Conservation (phyloP, 1,140 invertebrate genomes). For the Drosophila kanapiae region DNA sequence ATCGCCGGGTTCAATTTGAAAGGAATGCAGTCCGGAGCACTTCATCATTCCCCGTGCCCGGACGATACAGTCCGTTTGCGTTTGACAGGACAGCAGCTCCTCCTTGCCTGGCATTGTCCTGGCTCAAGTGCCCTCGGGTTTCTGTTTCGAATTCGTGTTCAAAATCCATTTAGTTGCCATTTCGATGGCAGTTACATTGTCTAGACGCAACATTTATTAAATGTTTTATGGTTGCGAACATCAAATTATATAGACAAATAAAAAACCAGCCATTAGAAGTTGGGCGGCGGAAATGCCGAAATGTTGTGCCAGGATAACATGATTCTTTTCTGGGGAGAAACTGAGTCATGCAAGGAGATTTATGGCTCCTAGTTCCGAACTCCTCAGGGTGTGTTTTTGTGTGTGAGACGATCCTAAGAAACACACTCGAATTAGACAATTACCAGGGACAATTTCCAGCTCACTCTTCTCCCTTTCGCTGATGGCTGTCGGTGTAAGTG, state of each 20-base stretch:
- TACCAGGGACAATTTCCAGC: conserved; percentile 33
- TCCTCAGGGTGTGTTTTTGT: conserved; percentile 5
- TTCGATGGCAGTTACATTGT: conserved; percentile 83
- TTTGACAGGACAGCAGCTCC: conserved; percentile 67
- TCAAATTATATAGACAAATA: conserved; percentile 82
- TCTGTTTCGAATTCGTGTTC: conserved; percentile 73
- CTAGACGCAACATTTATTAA: conserved; percentile 84
- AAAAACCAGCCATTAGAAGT: conserved; percentile 64
- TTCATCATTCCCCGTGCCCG: conserved; percentile 59
- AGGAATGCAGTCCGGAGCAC: conserved; percentile 72
- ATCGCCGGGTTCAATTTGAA: conserved; percentile 62
- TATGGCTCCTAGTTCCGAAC: conserved; percentile 8
- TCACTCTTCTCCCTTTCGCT: background rate
- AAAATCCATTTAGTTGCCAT: conserved; percentile 84
- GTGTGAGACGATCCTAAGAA: conserved; percentile 15
- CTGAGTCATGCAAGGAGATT: conserved; percentile 61
- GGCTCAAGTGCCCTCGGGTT: conserved; percentile 53
- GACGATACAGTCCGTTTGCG: conserved; percentile 40
- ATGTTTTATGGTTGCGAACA: conserved; percentile 78
- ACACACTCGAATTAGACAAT: conserved; percentile 25
- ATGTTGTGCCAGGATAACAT: conserved; percentile 38
- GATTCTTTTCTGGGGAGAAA: conserved; percentile 13
- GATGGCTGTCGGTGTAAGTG: conserved; percentile 49
- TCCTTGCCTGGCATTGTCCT: conserved; percentile 72
- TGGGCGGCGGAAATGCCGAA: conserved; percentile 49